Conservation (phyloP, 2,797 vertebrate species). For the Leucoraja ocellata region DNA sequence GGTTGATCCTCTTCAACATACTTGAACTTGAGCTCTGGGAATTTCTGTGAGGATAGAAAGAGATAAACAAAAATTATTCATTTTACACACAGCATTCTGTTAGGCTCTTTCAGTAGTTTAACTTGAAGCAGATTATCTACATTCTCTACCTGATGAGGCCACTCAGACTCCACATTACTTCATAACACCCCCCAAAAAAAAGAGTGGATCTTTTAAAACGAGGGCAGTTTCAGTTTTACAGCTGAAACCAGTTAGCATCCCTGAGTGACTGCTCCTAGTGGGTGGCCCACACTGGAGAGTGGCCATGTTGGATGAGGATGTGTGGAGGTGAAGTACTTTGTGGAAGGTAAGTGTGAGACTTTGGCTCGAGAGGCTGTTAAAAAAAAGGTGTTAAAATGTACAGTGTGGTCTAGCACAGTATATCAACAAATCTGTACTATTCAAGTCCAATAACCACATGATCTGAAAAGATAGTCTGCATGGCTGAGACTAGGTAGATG, state of each 20-base stretch:
- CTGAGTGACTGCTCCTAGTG: no score
- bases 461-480: no score
- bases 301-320: no score
- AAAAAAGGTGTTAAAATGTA: neutral
- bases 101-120: neutral
- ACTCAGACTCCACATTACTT: neutral
- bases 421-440: neutral
- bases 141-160: neutral
- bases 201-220: no score
- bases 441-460: neutral
- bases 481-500: no score
- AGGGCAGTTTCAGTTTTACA: no score
- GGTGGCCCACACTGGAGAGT: no score
- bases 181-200: neutral
- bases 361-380: no score
- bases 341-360: no score
- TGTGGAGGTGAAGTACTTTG: no score
- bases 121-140: neutral
- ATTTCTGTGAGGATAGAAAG: conserved; percentile 72
- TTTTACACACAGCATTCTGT: neutral
- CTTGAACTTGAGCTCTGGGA: conserved; percentile 93
- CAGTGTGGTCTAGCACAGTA: neutral
- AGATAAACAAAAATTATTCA: conserved; percentile 11
- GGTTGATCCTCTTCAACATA: conserved; percentile 97
- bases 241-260: no score